A percentile compares a stretch with the other conserved stretches of the same genome.
These are phyloP conservation scores for Cydia fagiglandana DNA, from an alignment of 1,140 invertebrate species.

Conservation along the genomic window DNA sequence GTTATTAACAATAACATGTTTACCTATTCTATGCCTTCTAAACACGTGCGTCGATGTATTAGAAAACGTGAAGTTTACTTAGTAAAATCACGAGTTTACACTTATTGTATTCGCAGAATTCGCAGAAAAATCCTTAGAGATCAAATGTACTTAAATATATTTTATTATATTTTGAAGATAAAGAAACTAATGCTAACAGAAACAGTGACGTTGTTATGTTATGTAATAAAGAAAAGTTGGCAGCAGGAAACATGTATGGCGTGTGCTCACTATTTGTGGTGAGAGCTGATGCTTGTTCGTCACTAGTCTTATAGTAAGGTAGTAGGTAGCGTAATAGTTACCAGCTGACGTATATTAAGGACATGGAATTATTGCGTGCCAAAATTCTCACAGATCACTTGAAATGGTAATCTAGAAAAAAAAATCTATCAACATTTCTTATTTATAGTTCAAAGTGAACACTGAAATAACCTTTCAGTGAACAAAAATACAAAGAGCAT, in stretches of 20 bases:
- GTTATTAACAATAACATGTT: slow-evolving; percentile 11
- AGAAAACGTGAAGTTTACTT: neutral
- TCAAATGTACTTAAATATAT: neutral
- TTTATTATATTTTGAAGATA: neutral
- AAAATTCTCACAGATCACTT: too few relatives aligned
- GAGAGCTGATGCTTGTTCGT: neutral
- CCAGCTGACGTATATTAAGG: too few relatives aligned
- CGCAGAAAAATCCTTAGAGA: neutral
- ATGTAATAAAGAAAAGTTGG: neutral
- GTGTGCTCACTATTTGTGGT: neutral
- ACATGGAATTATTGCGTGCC: neutral
- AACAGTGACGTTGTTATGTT: slow-evolving; percentile 10
- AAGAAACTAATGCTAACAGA: neutral
- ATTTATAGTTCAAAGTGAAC: neutral
- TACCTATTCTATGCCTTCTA: neutral
- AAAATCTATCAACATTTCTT: too few relatives aligned
- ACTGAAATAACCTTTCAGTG: neutral
- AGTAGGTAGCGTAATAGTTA: too few relatives aligned
- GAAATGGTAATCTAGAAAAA: too few relatives aligned
- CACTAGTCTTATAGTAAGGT: neutral
- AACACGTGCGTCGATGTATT: neutral
- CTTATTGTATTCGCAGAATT: neutral
- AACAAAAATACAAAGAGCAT: neutral
- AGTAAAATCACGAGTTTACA: neutral
- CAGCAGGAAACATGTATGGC: neutral